Percentiles rank a stretch among this genome's conserved stretches.
phyloP scores from a whole-genome alignment of 35 echinoderm and acorn worm genomes.

The Strongylocentrotus purpuratus region DNA sequence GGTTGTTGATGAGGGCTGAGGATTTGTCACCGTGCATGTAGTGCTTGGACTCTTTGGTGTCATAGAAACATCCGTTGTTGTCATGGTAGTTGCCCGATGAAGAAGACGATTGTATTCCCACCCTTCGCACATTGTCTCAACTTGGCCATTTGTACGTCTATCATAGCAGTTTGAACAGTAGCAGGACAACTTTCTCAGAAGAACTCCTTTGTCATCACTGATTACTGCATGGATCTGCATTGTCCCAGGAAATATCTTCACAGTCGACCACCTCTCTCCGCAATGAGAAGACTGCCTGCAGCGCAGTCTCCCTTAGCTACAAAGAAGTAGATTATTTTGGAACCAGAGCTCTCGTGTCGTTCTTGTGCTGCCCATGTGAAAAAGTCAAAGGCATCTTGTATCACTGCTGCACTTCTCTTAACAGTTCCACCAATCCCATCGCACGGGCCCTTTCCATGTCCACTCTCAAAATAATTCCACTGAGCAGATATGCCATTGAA shows the following conservation, averaged over 20 bases:
- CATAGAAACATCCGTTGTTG: not conserved
- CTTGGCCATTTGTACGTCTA: not conserved
- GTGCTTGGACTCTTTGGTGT: not conserved
- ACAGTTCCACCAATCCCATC: conserved; percentile 69
- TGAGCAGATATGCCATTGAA: conserved; percentile 40
- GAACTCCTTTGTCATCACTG: not conserved
- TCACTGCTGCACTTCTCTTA: conserved; percentile 60
- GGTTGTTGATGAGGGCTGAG: too few relatives aligned
- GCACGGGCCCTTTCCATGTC: conserved; percentile 63
- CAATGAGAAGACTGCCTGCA: not conserved
- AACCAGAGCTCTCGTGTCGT: not conserved
- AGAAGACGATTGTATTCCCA: not conserved
- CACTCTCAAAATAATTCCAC: conserved; percentile 69
- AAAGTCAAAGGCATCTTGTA: conserved; percentile 58
- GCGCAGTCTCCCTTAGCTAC: conserved; percentile 7
- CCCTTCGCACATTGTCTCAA: not conserved
- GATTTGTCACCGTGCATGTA: too few relatives aligned
- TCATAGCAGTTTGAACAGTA: not conserved
- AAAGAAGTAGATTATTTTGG: conserved; percentile 25
- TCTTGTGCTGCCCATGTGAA: conserved; percentile 56
- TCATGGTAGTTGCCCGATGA: not conserved
- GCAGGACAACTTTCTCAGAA: not conserved
- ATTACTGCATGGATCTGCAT: conserved; percentile 4
- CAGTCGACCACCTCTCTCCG: not conserved
- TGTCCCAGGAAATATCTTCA: not conserved